These are phyloP conservation scores for Chaetogeoica ovagalla DNA, from an alignment of 2,888 invertebrate species.

Conservation along the genomic window DNA sequence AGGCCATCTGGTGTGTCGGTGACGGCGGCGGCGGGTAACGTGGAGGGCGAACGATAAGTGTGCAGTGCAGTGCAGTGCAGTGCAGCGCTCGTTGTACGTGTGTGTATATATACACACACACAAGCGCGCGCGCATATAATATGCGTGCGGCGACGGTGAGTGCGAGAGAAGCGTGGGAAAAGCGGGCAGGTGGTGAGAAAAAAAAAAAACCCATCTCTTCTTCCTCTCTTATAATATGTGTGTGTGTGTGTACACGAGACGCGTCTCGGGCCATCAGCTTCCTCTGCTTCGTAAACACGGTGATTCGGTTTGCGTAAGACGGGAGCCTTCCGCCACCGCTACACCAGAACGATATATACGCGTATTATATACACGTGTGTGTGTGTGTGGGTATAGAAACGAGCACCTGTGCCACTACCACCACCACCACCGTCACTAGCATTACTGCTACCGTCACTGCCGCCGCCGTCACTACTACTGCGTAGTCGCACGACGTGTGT, in stretches of 20 bases:
- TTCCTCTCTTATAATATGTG: slow-evolving; percentile 4
- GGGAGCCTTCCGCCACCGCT: slow-evolving; percentile 43
- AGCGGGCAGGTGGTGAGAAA: slow-evolving; percentile 50
- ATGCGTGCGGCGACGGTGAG: slow-evolving; percentile 8
- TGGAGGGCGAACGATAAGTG: slow-evolving; percentile 10
- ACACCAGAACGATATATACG: neutral
- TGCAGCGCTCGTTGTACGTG: neutral
- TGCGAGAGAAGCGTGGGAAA: slow-evolving; percentile 52
- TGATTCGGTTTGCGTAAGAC: slow-evolving; percentile 50
- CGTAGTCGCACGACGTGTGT: too few species aligned
- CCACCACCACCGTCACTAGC: neutral
- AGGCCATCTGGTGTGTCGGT: slow-evolving; percentile 5
- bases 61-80: neutral
- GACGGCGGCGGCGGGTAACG: slow-evolving; percentile 3
- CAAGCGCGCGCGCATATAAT: neutral
- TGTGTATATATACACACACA: neutral
- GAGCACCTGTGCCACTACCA: slow-evolving; percentile 18
- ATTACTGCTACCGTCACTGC: too few species aligned
- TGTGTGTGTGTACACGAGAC: neutral
- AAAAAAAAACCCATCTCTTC: slow-evolving; percentile 40
- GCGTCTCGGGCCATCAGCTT: slow-evolving; percentile 42
- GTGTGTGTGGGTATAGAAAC: slow-evolving; percentile 13
- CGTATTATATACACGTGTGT: neutral
- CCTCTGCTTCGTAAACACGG: slow-evolving; percentile 21
- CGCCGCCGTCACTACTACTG: too few species aligned